Evolutionary conservation across 2,888 invertebrate genomes (phyloP), one percentile per base, ranked within the genome.

Genomic region (Sussaba pulchella): DNA sequence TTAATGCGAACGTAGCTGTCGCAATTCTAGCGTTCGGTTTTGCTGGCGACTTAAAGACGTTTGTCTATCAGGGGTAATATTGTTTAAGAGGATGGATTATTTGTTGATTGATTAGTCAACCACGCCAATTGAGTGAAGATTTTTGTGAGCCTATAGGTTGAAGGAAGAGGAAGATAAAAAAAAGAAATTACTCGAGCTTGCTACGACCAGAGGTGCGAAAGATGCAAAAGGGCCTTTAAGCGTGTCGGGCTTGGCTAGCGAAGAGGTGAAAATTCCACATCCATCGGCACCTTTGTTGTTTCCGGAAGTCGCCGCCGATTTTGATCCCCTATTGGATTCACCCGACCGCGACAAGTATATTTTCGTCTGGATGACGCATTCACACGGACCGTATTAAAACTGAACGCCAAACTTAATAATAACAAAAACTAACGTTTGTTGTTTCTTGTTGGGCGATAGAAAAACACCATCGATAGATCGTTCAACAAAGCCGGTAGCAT

Each of bases 401-500:
- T 43, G 31, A 31, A 31, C n/a, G 10, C 43, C n/a, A 4, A 31
- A 24, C 0, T 3, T 26, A 5, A 26, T 10, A 57, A 26, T 24
- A 31, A 0, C 10, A 39, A 52, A 52, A 39, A 24, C 54, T 3
- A 64, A 31, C 31, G 31, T 31, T 31, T 31, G 31, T 6, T n/a
- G n/a, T n/a, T n/a, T n/a, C n/a, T n/a, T n/a, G n/a, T n/a, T n/a
- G n/a, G n/a, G n/a, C n/a, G n/a, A n/a, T n/a, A 89, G 89, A 73
- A 90, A 82, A 87, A 91, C 90, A 71, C 94, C 94, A 21, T 85
- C 89, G 59, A 92, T 94, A 71, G 94, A 94, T 90, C 94, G 95
- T 84, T 93, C 93, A 52, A 94, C 94, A 17, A 96, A 96, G 88
- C 96, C 96, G 39, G 89, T 92, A 19, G 92, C 80, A 21, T 78